These are phyloP conservation scores for Cyclophora albipunctata DNA, from an alignment of 2,888 invertebrate genomes.

Conservation along the genomic window DNA sequence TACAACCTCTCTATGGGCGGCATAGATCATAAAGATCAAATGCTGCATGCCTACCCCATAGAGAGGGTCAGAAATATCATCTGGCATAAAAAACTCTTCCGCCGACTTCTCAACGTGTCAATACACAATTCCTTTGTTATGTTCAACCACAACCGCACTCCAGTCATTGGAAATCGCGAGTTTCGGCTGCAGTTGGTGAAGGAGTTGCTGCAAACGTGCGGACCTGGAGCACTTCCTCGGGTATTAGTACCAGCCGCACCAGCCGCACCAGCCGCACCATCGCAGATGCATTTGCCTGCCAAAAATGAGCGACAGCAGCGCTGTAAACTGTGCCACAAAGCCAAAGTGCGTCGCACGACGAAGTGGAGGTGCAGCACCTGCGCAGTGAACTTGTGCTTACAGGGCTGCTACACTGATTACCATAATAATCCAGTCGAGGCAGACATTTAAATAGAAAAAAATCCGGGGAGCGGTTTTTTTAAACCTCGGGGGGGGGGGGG, in stretches of 20 bases:
- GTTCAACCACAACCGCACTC: background rate
- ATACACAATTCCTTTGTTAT: slow-evolving; percentile 1
- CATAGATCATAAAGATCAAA: background rate
- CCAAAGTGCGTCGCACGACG: background rate
- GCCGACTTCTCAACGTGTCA: background rate
- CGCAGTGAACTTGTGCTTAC: background rate
- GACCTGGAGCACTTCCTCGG: background rate
- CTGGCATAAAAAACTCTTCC: background rate
- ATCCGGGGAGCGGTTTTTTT: too few species aligned
- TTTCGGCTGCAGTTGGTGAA: slow-evolving; percentile 1
- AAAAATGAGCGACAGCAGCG: slow-evolving; percentile 1
- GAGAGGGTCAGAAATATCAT: background rate
- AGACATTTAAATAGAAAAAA: too few species aligned
- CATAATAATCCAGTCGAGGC: background rate
- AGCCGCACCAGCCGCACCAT: background rate
- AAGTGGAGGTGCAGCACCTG: background rate
- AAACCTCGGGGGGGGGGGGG: too few species aligned
- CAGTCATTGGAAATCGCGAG: background rate
- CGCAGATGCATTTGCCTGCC: background rate
- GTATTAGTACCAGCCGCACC: background rate
- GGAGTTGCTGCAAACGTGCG: background rate
- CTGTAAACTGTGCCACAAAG: slow-evolving; percentile 1
- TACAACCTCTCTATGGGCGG: too few species aligned
- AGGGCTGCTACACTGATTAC: slow-evolving; percentile 1
- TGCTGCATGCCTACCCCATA: background rate